Percentiles rank a stretch among this genome's conserved stretches.
These are phyloP conservation scores for Neoaliturus tenellus DNA, from an alignment of 2,888 invertebrate species.

Conservation along the genomic window DNA sequence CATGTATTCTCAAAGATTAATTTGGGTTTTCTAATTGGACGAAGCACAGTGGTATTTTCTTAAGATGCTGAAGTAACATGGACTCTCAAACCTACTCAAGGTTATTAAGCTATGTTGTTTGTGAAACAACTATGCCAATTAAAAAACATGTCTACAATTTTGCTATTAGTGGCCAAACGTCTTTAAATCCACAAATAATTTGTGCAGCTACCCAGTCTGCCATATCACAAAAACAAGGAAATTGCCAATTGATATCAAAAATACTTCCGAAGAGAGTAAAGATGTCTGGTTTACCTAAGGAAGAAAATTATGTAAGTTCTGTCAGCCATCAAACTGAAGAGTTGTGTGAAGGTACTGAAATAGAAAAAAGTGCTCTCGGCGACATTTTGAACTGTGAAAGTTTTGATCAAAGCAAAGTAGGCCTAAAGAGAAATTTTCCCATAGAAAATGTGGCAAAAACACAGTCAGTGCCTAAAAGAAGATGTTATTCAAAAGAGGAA, in stretches of 20 bases:
- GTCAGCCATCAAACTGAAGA: neutral
- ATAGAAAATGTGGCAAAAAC: neutral
- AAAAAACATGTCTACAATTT: conserved; percentile 25
- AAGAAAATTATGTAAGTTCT: neutral
- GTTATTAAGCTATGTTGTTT: conserved; percentile 14
- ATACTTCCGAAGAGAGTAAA: neutral
- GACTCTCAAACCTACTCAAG: neutral
- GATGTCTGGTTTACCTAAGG: neutral
- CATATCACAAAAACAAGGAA: neutral
- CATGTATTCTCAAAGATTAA: no score
- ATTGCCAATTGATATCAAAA: neutral
- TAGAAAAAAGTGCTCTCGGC: neutral
- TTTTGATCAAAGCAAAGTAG: neutral
- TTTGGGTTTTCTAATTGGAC: no score
- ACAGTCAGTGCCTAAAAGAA: neutral
- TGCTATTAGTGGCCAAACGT: neutral
- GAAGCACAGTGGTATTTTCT: no score
- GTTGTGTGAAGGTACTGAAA: neutral
- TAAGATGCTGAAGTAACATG: neutral
- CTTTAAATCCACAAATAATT: neutral
- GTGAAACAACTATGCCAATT: conserved; percentile 29
- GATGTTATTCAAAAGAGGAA: neutral
- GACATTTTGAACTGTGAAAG: neutral
- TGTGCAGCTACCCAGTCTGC: neutral
- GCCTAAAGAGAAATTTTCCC: neutral